Base-by-base conservation (phyloP, 2,113 vertebrate genomes). In the Melozone crissalis region DNA sequence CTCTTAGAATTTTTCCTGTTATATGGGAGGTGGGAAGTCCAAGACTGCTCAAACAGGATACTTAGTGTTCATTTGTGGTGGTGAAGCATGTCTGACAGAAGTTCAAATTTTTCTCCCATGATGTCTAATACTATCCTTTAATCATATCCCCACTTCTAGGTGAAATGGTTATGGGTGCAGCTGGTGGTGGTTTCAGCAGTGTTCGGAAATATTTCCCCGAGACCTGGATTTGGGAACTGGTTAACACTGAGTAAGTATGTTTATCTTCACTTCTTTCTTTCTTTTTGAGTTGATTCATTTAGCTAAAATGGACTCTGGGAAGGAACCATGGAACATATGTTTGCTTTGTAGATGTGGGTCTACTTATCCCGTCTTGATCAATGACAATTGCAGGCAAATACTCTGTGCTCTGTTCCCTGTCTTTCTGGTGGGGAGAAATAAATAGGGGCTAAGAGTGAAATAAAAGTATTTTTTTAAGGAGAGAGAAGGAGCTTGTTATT, bases 191-290 rank as follows among this genome's bases (percentile, higher is more conserved):
- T 24, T 22, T 24, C 37, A 94, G 96, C 72, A 98, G 86, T 7
- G 35, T 98, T 39, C 98, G 98, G n/a, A 98, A 95, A 15, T 97
- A 97, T 69, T 99, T 99, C 88, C 98, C 98, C 0, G 98, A 99
- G 96, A 99, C 98, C 1, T 99, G 98, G 99, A 97, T 99, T 46
- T 99, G 98, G 98, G 94, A 98, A 30, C 93, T 99, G 16, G 30
- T 98, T 74, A 84, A 94, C 47, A 88, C 98, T 0, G 92, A 98
- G 99, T 99, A 61, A 98, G 98, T 81, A 31, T 89, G 73, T 89
- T 39, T 76, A 30, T 62, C 54, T 89, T 86, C 11, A 31, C 39
- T 78, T 83, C 69, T 75, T 85, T 55, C 21, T 23, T 87, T 13
- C 35, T 17, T 79, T 82, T 61, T 61, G 31, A 63, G 17, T 49